These are phyloP conservation scores for Acrobasis consociella DNA, from an alignment of 2,888 invertebrate species.

Conservation along the genomic window DNA sequence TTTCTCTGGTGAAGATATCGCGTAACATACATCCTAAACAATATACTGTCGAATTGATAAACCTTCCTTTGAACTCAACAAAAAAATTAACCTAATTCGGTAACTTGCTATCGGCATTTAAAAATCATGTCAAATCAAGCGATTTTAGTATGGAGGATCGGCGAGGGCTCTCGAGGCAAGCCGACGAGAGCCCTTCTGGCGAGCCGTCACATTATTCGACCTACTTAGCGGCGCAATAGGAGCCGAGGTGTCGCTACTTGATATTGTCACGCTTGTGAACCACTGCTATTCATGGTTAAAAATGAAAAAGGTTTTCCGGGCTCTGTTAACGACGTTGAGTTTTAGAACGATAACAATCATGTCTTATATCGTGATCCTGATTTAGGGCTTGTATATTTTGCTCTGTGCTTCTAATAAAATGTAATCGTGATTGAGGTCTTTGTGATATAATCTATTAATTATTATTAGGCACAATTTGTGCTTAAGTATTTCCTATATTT, in stretches of 20 bases:
- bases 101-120: conserved; percentile 71
- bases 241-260: conserved; percentile 68
- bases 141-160: conserved; percentile 73
- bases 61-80: too few relatives aligned
- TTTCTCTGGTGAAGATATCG: too few relatives aligned
- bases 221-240: conserved; percentile 70
- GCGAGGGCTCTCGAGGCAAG: conserved; percentile 56
- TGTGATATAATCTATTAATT: too few relatives aligned
- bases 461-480: too few relatives aligned
- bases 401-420: not conserved
- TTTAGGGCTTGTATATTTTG: not conserved
- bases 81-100: conserved; percentile 16
- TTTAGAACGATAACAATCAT: conserved; percentile 4
- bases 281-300: conserved; percentile 22
- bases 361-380: not conserved
- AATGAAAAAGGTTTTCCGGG: conserved; percentile 11
- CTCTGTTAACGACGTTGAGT: not conserved
- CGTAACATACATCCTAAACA: too few relatives aligned
- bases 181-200: conserved; percentile 66
- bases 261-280: conserved; percentile 52
- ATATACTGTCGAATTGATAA: too few relatives aligned
- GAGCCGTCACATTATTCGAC: conserved; percentile 78
- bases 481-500: too few relatives aligned
- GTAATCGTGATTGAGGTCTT: too few relatives aligned
- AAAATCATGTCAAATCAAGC: conserved; percentile 82